Base-by-base conservation (phyloP, 1,140 invertebrate genomes). In the Drosophila tropicalis region DNA sequence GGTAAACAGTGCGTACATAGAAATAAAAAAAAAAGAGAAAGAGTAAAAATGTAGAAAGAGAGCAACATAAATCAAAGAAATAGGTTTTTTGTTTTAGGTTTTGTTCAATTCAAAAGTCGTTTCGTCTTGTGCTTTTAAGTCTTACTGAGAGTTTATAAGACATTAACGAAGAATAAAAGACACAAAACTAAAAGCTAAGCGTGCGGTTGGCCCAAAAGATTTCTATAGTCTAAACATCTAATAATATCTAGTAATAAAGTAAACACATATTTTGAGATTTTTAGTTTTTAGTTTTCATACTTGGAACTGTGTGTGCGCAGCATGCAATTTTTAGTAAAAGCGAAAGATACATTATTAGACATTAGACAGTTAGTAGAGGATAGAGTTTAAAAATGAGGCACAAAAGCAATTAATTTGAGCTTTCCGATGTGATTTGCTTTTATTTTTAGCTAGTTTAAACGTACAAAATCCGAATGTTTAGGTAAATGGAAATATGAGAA, bases 1-100 rank as follows among this genome's bases (percentile, higher is more conserved):
- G 85, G 85, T 72, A 81, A 87, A 87, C 84, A 89, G 84, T 87
- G 83, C 83, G 83, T 80, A 87, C 84, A 89, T 90, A 90, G 79
- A 91, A 90, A 83, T 87, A 90, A 91, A 91, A 58, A 85, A n/a
- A 90, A 79, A 90, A 90, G 81, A 90, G 76, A 90, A 84, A 90
- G 69, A 87, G 80, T 84, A 83, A 91, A 85, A 76, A 79, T 87
- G 84, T 87, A 87, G 40, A 25, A 25, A 60, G 79, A 84, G 77
- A 87, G 84, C 76, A 81, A 89, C 75, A 83, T 80, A 87, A 87
- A 83, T 71, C 72, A 87, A 86, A 67, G 65, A 67, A 67, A 68
- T 81, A 69, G 72, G 79, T 55, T 54, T 68, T 39, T n/a, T n/a
- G n/a, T n/a, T n/a, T n/a, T n/a, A n/a, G n/a, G n/a, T 55, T 54